phyloP scores from a whole-genome alignment of 2,113 vertebrate genomes.

The Pluvialis apricaria region DNA sequence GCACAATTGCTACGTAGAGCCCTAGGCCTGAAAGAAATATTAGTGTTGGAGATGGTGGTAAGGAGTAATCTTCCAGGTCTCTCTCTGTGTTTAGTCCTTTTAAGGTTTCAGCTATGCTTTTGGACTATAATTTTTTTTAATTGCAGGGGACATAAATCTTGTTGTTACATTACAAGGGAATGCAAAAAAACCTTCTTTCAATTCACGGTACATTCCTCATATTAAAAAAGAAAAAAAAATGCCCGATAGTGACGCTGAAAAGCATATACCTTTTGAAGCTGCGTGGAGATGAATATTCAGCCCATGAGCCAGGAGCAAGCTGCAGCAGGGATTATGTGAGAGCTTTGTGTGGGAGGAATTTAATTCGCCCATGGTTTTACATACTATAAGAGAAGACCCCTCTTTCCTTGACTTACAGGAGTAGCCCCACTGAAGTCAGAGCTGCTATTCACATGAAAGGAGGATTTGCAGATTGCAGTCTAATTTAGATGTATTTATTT shows the following conservation, averaged over 20 bases:
- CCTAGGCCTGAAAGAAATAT: conserved; percentile 11
- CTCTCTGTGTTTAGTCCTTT: conserved; percentile 11
- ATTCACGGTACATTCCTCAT: neutral
- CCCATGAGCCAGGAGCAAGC: neutral
- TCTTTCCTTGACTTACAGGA: neutral
- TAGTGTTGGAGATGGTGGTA: neutral
- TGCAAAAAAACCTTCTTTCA: neutral
- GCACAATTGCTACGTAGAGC: neutral
- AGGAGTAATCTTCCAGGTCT: neutral
- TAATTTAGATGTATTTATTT: conserved; percentile 27
- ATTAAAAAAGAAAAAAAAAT: neutral
- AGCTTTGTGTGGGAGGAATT: conserved; percentile 42
- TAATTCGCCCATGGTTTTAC: conserved; percentile 6
- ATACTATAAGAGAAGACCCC: conserved; percentile 19
- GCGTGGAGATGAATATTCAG: conserved; percentile 14
- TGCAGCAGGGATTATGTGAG: neutral
- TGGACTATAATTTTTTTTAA: conserved; percentile 21
- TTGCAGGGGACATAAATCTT: conserved; percentile 28
- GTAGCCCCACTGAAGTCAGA: neutral
- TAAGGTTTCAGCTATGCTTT: neutral
- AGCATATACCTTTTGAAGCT: neutral
- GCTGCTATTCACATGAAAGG: neutral
- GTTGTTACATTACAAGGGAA: neutral
- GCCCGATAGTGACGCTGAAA: neutral
- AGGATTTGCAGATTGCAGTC: neutral